Conservation (phyloP, 2,797 vertebrate species). For the Tachyglossus aculeatus region DNA sequence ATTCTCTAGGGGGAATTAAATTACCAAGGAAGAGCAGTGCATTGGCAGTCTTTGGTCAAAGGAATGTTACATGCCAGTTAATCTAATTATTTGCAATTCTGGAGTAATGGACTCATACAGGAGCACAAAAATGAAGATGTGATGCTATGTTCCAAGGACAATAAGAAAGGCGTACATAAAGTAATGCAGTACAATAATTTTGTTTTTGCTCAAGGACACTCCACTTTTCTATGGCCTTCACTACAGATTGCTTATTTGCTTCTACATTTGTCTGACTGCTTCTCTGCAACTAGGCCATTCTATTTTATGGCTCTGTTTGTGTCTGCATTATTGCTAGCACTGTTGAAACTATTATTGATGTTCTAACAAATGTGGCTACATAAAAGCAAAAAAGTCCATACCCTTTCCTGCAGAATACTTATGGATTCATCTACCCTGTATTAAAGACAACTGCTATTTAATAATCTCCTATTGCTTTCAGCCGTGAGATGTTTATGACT, state of each 20-base stretch:
- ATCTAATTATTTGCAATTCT: neutral
- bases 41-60: neutral
- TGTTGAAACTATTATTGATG: neutral
- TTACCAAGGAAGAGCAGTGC: neutral
- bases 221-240: neutral
- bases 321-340: neutral
- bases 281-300: neutral
- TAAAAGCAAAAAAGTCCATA: neutral
- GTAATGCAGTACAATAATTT: neutral
- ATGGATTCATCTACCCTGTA: neutral
- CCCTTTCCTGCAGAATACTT: neutral
- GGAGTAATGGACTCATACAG: neutral
- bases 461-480: neutral
- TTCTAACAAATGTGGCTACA: neutral
- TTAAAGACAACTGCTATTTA: neutral
- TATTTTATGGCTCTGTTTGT: neutral
- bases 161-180: neutral
- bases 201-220: neutral
- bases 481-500: neutral
- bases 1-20: neutral
- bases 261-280: neutral
- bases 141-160: neutral
- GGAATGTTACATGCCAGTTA: neutral
- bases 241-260: neutral
- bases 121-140: neutral